phyloP scores from a whole-genome alignment of 2,888 invertebrate genomes.

The Crocallis elinguaria region DNA sequence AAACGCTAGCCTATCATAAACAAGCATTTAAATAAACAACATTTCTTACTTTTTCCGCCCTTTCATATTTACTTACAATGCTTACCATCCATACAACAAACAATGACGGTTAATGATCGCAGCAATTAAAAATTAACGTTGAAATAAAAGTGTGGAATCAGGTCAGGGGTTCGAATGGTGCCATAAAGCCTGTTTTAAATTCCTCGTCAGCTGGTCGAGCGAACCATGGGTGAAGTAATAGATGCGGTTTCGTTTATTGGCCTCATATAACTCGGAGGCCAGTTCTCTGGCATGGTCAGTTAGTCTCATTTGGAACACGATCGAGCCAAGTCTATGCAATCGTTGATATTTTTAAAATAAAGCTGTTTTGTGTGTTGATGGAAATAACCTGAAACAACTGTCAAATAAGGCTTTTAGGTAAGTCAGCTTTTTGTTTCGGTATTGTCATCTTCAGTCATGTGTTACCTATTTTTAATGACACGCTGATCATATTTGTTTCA shows the following conservation, averaged over 20 bases:
- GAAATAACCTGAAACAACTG: not conserved
- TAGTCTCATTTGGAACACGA: conserved; percentile 81
- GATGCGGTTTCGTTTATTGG: conserved; percentile 82
- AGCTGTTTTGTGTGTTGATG: not conserved
- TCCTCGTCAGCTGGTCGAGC: conserved; percentile 70
- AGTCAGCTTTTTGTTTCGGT: not conserved
- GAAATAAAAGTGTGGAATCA: conserved; percentile 58
- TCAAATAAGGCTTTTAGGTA: not conserved
- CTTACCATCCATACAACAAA: conserved; percentile 31
- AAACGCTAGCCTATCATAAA: no score
- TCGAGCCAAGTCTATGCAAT: conserved; percentile 64
- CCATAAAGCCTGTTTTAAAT: conserved; percentile 78
- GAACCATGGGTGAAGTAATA: conserved; percentile 67
- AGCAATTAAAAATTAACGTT: conserved; percentile 61
- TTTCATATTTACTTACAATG: conserved; percentile 8
- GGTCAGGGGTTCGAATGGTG: conserved; percentile 69
- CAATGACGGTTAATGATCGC: conserved; percentile 44
- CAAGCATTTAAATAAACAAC: no score
- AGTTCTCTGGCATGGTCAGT: conserved; percentile 59
- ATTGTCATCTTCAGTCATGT: no score
- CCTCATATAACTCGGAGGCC: conserved; percentile 77
- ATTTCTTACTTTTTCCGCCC: conserved; percentile 22
- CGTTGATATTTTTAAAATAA: conserved; percentile 8
- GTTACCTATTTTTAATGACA: no score
- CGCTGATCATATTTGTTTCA: no score